These are phyloP conservation scores for Ia io DNA, from an alignment of 2,113 vertebrate species.

Conservation along the genomic window DNA sequence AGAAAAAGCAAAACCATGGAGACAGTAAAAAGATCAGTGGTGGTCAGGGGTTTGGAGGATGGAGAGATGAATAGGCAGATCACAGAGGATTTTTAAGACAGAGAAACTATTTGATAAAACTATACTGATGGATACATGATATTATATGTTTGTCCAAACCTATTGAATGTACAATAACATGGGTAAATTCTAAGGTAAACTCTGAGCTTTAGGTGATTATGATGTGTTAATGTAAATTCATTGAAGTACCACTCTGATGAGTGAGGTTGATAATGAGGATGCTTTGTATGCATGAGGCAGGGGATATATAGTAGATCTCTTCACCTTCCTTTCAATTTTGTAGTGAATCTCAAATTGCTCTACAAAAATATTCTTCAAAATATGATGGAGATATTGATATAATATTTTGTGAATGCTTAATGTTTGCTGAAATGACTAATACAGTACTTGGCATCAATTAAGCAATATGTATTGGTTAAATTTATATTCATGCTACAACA, in stretches of 20 bases:
- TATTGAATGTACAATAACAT: background rate
- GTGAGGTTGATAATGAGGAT: background rate
- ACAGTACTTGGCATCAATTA: background rate
- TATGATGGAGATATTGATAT: background rate
- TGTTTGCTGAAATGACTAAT: background rate
- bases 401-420: background rate
- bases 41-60: background rate
- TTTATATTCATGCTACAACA: background rate
- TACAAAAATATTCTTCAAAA: background rate
- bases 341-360: background rate
- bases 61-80: background rate
- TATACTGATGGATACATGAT: background rate
- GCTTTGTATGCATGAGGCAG: background rate
- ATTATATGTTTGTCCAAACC: background rate
- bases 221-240: background rate
- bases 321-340: background rate
- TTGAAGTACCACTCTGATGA: background rate
- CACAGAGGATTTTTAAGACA: background rate
- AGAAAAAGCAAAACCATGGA: background rate
- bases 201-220: background rate
- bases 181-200: background rate
- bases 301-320: background rate
- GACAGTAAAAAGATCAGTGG: background rate
- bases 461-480: background rate
- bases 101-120: background rate